A percentile compares a stretch with the other conserved stretches of the same genome.
Evolutionary conservation across 2,797 vertebrate species (phyloP).

Genomic region (Phataginus tricuspis): DNA sequence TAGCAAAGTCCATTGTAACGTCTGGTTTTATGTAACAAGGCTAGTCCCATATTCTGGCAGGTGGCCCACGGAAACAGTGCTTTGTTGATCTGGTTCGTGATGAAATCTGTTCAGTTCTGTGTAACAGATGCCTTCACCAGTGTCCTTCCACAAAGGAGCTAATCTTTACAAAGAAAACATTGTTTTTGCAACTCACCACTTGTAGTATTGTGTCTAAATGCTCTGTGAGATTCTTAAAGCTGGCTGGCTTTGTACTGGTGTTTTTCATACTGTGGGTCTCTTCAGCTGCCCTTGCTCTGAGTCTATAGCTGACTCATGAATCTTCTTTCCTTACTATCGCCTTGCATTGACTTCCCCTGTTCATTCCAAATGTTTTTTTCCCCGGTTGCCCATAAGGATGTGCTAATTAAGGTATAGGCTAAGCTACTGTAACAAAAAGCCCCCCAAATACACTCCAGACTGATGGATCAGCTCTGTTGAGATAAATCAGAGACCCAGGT

Average conservation of each 20-base stretch:
- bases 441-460: neutral
- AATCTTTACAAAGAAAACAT: constrained; percentile 29
- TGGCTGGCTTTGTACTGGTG: neutral
- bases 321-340: neutral
- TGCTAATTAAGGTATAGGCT: neutral
- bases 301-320: neutral
- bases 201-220: neutral
- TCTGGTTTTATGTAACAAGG: constrained; percentile 45
- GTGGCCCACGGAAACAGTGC: neutral
- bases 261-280: neutral
- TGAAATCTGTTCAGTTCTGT: constrained; percentile 60
- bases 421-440: neutral
- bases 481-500: neutral
- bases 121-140: constrained; percentile 24
- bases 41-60: constrained; percentile 27
- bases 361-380: neutral
- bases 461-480: neutral
- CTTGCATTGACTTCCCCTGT: neutral
- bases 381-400: neutral
- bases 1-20: neutral
- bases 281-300: neutral
- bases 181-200: neutral
- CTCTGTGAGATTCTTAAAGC: neutral
- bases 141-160: constrained; percentile 16
- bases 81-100: constrained; percentile 47